A percentile compares a stretch with the other conserved stretches of the same genome.
Conservation (phyloP, 2,797 vertebrate genomes). For the Hydrocynus forskahlii region DNA sequence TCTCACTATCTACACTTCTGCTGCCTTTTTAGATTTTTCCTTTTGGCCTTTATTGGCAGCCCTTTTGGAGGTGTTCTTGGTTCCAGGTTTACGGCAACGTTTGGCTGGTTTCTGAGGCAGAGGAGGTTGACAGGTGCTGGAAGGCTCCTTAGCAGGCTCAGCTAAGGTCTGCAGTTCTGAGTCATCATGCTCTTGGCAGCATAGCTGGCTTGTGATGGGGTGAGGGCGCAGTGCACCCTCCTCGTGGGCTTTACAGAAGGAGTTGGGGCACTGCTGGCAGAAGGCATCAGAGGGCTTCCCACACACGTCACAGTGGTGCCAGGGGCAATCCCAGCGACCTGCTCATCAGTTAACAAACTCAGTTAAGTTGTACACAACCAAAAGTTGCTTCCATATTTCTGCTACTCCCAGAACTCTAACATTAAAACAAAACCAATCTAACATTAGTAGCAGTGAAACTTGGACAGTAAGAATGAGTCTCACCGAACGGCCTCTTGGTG, state of each 20-base stretch:
- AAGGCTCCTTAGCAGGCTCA: constrained; percentile 64
- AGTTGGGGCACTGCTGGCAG: constrained; percentile 97
- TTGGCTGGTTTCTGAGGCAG: constrained; percentile 67
- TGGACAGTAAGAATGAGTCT: constrained; percentile 46
- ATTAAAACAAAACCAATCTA: not conserved
- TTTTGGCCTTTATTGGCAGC: constrained; percentile 61
- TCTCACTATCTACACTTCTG: constrained; percentile 70
- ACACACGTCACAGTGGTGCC: constrained; percentile 98
- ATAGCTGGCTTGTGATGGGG: constrained; percentile 79
- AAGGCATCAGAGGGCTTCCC: constrained; percentile 91
- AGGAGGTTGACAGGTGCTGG: constrained; percentile 61
- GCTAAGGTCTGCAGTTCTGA: constrained; percentile 55
- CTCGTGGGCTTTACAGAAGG: constrained; percentile 94
- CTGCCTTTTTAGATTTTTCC: constrained; percentile 69
- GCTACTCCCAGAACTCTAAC: not conserved
- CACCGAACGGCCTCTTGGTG: constrained; percentile 95
- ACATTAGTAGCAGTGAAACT: not conserved
- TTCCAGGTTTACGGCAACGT: constrained; percentile 47
- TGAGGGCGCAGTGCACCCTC: constrained; percentile 83
- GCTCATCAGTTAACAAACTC: constrained; percentile 44
- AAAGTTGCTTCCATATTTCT: not conserved
- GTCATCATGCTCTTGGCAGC: constrained; percentile 91
- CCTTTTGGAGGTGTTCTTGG: constrained; percentile 9
- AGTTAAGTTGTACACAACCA: not conserved
- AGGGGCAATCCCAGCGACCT: constrained; percentile 99